These are phyloP conservation scores for Coptotermes formosanus DNA, from an alignment of 1,140 invertebrate species.

Conservation along the genomic window DNA sequence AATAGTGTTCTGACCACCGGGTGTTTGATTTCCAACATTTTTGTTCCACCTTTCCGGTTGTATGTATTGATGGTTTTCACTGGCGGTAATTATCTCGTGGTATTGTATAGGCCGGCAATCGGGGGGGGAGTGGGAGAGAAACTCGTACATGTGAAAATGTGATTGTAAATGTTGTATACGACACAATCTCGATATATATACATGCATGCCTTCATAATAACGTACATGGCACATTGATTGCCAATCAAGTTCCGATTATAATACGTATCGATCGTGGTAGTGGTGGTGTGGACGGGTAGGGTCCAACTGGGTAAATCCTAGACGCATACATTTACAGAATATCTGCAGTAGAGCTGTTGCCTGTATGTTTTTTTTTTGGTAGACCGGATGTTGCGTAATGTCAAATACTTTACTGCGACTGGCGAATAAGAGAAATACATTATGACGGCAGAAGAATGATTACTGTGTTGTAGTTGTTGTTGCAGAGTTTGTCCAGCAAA, in stretches of 20 bases:
- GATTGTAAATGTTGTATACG: constrained; percentile 30
- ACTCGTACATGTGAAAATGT: constrained; percentile 23
- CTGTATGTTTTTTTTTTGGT: not conserved
- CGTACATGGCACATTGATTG: constrained; percentile 33
- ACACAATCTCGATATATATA: constrained; percentile 17
- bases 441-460: not conserved
- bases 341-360: not conserved
- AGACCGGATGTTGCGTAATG: not conserved
- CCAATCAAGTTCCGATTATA: constrained; percentile 32
- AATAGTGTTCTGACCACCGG: constrained; percentile 33
- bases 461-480: too few species aligned
- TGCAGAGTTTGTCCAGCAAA: not conserved
- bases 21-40: constrained; percentile 35
- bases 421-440: not conserved
- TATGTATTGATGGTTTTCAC: constrained; percentile 25
- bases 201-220: constrained; percentile 33
- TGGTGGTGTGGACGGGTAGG: not conserved
- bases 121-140: not conserved
- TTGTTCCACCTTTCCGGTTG: constrained; percentile 31
- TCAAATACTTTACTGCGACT: not conserved
- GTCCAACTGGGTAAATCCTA: constrained; percentile 9
- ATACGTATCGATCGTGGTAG: constrained; percentile 28
- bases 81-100: constrained; percentile 21
- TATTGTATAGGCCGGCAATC: not conserved
- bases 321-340: constrained; percentile 4